Base-by-base conservation (phyloP, 1,140 invertebrate species). In the Brachionus angularis region DNA sequence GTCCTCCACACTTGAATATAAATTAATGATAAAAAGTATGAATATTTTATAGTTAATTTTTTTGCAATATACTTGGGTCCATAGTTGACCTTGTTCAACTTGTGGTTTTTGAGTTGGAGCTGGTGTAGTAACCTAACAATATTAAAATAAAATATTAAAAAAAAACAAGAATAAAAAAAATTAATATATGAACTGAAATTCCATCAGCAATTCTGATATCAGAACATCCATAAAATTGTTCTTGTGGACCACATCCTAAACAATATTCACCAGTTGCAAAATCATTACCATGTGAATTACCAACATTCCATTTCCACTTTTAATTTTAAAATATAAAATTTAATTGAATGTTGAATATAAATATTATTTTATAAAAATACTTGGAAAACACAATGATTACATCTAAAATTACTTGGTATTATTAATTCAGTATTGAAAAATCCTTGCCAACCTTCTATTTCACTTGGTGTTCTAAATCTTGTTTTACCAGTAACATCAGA, bases 371-470 rank as follows among this genome's bases (percentile, higher is more conserved):
- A n/a, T n/a, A n/a, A n/a, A n/a, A n/a, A n/a, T n/a, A 73, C 12
- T 79, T 79, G 79, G 18, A 82, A 74, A 0, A 80, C 76, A 73
- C 80, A 82, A 31, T 76, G 77, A 14, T 72, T 53, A 72, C 80
- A 81, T 14, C 36, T 74, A 0, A 81, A 71, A 69, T 73, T 73
- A 18, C 64, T 12, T 10, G 80, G 80, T 39, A 58, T 23, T 8
- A 58, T 34, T 46, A 64, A 27, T 27, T 64, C 44, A 18, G 16
- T 25, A n/a, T 50, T 36, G 29, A 69, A 69, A 25, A 36, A 36
- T 8, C 31, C 42, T 33, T 46, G 31, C 31, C 29, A 50, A 3
- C 42, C 44, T 23, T 50, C 31, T 1, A 33, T 16, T 7, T 64
- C 21, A 46, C 39, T 46, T 16, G 39, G 61, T 18, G 44, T 47